These are phyloP conservation scores for Rhimphoctona megacephalus DNA, from an alignment of 2,888 invertebrate species.

Conservation along the genomic window DNA sequence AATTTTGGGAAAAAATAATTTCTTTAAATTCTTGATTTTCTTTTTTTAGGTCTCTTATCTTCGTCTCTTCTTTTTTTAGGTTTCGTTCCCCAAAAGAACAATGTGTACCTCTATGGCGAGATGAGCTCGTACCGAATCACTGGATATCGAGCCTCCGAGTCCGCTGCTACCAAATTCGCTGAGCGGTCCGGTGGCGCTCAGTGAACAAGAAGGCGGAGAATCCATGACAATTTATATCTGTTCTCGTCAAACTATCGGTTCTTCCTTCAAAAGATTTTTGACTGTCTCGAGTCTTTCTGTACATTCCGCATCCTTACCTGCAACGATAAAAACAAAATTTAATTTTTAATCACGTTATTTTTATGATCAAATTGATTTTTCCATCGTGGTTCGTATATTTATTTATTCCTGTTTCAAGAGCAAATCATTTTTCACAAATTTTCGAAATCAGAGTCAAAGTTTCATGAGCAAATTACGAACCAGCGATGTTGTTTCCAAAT, in stretches of 20 bases:
- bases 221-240: conserved; percentile 86
- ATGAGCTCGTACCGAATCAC: conserved; percentile 90
- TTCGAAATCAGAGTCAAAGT: background rate
- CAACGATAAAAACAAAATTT: conserved; percentile 42
- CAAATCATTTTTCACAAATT: background rate
- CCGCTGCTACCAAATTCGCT: conserved; percentile 92
- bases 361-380: background rate
- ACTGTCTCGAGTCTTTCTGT: conserved; percentile 74
- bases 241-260: conserved; percentile 60
- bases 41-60: background rate
- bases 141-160: conserved; percentile 91
- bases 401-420: background rate
- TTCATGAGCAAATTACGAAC: background rate
- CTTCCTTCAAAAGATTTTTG: conserved; percentile 67
- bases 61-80: background rate
- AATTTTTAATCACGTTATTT: background rate
- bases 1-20: too few species aligned
- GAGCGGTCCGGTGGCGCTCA: conserved; percentile 90
- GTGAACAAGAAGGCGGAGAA: conserved; percentile 91
- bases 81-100: conserved; percentile 40
- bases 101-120: conserved; percentile 88
- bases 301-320: conserved; percentile 79
- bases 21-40: background rate
- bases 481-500: background rate
- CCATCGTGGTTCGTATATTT: background rate